Conservation (phyloP, 2,113 vertebrate species). For the Oxyura jamaicensis region DNA sequence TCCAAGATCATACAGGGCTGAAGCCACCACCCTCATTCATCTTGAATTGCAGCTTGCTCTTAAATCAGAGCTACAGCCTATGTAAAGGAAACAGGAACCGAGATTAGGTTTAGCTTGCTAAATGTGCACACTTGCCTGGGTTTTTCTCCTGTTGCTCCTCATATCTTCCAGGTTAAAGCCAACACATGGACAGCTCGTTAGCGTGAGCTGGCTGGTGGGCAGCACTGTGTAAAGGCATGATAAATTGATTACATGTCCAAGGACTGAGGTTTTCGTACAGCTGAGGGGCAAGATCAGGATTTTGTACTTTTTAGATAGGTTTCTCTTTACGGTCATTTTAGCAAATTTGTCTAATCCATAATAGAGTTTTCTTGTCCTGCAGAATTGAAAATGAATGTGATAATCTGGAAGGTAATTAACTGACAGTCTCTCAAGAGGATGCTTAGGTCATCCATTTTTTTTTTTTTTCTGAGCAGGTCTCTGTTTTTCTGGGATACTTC, state of each 20-base stretch:
- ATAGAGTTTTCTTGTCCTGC: background rate
- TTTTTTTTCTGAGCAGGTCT: background rate
- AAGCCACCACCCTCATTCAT: background rate
- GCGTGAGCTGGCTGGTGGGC: background rate
- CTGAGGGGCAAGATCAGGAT: background rate
- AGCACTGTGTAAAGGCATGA: background rate
- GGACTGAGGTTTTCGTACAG: background rate
- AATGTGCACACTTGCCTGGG: background rate
- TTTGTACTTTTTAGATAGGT: background rate
- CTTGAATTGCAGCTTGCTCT: background rate
- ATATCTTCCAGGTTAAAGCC: conserved; percentile 26
- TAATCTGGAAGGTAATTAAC: background rate
- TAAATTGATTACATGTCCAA: background rate
- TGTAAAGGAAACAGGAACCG: background rate
- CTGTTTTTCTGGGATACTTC: background rate
- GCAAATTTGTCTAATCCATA: background rate
- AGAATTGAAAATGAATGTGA: background rate
- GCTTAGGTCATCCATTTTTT: background rate
- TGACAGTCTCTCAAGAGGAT: background rate
- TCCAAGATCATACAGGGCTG: background rate
- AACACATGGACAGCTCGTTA: background rate
- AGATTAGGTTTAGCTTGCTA: background rate
- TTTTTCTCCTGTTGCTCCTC: background rate
- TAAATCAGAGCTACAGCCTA: background rate
- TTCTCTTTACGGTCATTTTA: background rate